phyloP scores from a whole-genome alignment of 2,797 vertebrate species.

The Psittacula derbiana region DNA sequence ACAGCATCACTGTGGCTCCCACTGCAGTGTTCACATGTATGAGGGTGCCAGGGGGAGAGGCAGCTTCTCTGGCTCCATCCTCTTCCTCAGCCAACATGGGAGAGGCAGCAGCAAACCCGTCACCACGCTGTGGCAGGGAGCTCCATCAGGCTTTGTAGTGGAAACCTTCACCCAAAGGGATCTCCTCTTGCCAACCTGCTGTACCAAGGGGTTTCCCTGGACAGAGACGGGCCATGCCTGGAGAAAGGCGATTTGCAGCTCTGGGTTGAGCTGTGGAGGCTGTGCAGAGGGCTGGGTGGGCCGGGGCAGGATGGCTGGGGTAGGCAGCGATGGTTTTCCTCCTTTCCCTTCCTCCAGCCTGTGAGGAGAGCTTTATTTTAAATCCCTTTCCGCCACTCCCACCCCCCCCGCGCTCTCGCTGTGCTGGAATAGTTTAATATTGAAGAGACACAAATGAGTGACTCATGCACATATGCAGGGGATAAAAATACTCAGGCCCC shows the following conservation, averaged over 20 bases:
- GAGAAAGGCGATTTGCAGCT: not conserved
- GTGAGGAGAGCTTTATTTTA: slow-evolving; percentile 9
- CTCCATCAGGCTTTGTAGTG: not conserved
- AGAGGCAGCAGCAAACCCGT: not conserved
- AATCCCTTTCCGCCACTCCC: not conserved
- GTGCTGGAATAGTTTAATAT: slow-evolving; percentile 2
- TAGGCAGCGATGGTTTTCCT: not conserved
- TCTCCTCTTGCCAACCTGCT: not conserved
- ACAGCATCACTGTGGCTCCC: not conserved
- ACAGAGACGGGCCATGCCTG: no score
- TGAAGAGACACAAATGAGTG: slow-evolving; percentile 52
- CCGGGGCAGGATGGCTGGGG: not conserved
- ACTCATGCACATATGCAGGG: slow-evolving; percentile 20
- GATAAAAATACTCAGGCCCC: slow-evolving; percentile 27
- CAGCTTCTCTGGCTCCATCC: not conserved
- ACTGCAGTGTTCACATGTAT: accelerated
- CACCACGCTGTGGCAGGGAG: accelerated
- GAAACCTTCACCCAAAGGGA: not conserved
- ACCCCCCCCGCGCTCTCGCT: not conserved
- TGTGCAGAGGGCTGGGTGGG: not conserved
- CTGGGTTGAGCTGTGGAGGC: not conserved
- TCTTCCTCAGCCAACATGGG: not conserved
- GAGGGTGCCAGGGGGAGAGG: accelerated
- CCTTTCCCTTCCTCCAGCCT: slow-evolving; percentile 3
- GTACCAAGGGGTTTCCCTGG: not conserved